A percentile compares a stretch with the other conserved stretches of the same genome.
Evolutionary conservation across 2,113 vertebrate genomes (phyloP).

Genomic region (Urocolius indicus): DNA sequence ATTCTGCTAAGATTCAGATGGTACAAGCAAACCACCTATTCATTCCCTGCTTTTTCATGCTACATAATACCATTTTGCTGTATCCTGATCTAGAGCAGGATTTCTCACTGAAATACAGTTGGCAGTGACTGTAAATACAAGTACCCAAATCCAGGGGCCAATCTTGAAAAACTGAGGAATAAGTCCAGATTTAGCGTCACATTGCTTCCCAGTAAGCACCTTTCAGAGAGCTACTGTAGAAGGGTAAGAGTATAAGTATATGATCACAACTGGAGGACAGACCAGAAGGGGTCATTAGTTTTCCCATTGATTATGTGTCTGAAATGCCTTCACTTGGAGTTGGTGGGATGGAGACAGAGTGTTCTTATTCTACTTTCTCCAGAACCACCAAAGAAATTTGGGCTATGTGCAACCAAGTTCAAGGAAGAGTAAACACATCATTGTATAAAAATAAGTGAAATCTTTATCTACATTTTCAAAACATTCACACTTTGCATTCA

Average conservation of each 20-base stretch:
- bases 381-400: background rate
- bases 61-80: background rate
- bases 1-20: background rate
- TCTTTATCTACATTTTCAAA: background rate
- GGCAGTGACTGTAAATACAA: background rate
- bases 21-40: background rate
- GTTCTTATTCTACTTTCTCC: background rate
- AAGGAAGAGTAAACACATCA: rapidly evolving
- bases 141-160: rapidly evolving
- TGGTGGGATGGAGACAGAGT: background rate
- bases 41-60: background rate
- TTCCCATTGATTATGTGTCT: background rate
- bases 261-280: background rate
- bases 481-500: background rate
- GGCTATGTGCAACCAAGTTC: rapidly evolving
- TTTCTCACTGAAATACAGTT: background rate
- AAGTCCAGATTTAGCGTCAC: background rate
- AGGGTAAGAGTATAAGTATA: background rate
- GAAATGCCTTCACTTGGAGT: background rate
- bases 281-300: background rate
- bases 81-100: background rate
- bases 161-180: background rate
- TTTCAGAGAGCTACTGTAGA: background rate
- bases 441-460: background rate
- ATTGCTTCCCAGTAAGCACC: background rate